These are phyloP conservation scores for Isoperla grammatica DNA, from an alignment of 2,888 invertebrate species.

Conservation along the genomic window DNA sequence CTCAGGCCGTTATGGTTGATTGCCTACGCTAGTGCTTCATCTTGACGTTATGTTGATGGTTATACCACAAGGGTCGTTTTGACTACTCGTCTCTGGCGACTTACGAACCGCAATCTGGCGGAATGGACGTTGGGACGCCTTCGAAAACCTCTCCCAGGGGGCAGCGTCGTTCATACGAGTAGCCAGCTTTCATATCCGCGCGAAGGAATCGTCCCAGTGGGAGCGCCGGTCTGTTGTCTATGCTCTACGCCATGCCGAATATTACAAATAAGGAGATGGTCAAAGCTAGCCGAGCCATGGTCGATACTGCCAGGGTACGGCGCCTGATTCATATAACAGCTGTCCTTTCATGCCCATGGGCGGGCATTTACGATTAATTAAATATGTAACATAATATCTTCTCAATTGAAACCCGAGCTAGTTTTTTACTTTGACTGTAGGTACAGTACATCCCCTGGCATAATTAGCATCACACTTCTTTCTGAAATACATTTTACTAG, in stretches of 20 bases:
- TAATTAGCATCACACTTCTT: too few species aligned
- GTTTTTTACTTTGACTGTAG: too few species aligned
- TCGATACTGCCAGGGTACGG: too few species aligned
- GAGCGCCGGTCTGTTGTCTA: background rate
- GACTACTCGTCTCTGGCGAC: conserved; percentile 3
- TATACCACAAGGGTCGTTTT: conserved; percentile 5
- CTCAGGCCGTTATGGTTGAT: conserved; percentile 9
- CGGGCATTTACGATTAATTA: too few species aligned
- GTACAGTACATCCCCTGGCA: too few species aligned
- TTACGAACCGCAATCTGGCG: conserved; percentile 2
- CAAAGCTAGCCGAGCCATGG: background rate
- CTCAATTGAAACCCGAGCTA: too few species aligned
- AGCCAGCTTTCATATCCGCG: conserved; percentile 16
- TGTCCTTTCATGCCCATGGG: too few species aligned
- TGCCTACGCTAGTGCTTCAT: conserved; percentile 8
- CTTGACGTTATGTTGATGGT: conserved; percentile 11
- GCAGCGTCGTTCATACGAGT: background rate
- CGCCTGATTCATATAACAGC: too few species aligned
- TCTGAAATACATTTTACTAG: too few species aligned
- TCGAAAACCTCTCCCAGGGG: background rate
- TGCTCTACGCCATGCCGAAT: background rate
- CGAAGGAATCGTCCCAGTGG: background rate
- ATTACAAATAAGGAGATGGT: conserved; percentile 16
- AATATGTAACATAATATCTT: too few species aligned
- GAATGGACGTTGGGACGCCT: conserved; percentile 10